Evolutionary conservation across 1,140 invertebrate species (phyloP).

Genomic region (Drosophila oshimai): DNA sequence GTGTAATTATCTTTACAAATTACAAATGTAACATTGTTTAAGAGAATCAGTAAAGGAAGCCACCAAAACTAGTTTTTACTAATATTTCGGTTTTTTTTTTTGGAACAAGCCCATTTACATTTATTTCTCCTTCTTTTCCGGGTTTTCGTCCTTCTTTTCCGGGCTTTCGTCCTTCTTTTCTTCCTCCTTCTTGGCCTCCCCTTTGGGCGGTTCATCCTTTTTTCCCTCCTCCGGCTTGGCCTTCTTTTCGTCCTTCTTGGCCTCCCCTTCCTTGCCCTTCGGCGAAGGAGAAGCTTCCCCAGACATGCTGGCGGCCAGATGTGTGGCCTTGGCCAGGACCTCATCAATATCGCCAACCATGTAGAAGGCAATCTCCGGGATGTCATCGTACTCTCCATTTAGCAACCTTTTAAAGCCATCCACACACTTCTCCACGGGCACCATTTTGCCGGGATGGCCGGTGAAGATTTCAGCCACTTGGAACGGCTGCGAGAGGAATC

Average conservation of each 20-base stretch:
- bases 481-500: slow-evolving; percentile 93
- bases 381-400: slow-evolving; percentile 89
- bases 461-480: slow-evolving; percentile 90
- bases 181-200: not conserved
- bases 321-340: slow-evolving; percentile 89
- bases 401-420: slow-evolving; percentile 84
- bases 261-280: slow-evolving; percentile 4
- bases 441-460: slow-evolving; percentile 86
- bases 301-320: slow-evolving; percentile 84
- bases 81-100: not conserved
- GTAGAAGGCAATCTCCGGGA: slow-evolving; percentile 94
- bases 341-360: slow-evolving; percentile 94
- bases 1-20: too few species aligned
- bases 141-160: not conserved
- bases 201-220: not conserved
- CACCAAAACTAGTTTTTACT: not conserved
- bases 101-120: not conserved
- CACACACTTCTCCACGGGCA: slow-evolving; percentile 86
- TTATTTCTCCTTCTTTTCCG: not conserved
- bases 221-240: not conserved
- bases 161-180: slow-evolving; percentile 16
- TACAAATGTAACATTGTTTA: not conserved
- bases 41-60: not conserved
- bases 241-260: slow-evolving; percentile 5
- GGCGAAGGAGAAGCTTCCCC: not conserved